Percentiles rank a stretch among this genome's conserved stretches.
phyloP scores from a whole-genome alignment of 2,113 vertebrate species.

The Eolophus roseicapilla region DNA sequence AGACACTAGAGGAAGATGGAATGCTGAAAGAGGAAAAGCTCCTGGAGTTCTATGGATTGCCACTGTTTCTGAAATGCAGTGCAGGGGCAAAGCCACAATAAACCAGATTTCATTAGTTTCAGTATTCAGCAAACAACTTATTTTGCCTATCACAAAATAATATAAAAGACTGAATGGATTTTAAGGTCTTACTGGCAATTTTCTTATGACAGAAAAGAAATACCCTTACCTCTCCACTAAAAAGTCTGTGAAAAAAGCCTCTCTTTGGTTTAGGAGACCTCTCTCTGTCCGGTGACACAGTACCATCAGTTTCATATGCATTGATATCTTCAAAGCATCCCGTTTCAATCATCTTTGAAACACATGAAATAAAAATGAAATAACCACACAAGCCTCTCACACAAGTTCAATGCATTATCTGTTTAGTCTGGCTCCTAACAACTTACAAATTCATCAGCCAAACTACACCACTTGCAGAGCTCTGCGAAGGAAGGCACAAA shows the following conservation, averaged over 20 bases:
- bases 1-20: not conserved
- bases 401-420: not conserved
- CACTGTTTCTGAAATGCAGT: not conserved
- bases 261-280: slow-evolving; percentile 79
- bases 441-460: not conserved
- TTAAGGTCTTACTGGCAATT: not conserved
- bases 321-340: slow-evolving; percentile 93
- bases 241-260: slow-evolving; percentile 86
- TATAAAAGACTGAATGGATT: not conserved
- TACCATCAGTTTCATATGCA: slow-evolving; percentile 76
- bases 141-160: not conserved
- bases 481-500: not conserved
- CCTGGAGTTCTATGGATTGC: not conserved
- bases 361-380: not conserved
- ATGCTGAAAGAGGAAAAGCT: not conserved
- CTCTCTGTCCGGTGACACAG: slow-evolving; percentile 73
- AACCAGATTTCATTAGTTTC: not conserved
- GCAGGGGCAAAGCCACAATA: not conserved
- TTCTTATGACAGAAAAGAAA: not conserved
- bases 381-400: not conserved
- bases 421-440: not conserved
- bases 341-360: slow-evolving; percentile 89
- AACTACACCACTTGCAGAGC: not conserved
- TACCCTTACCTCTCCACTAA: slow-evolving; percentile 84
- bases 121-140: not conserved